Conservation (phyloP, 2,888 invertebrate species). For the Dioctria linearis region DNA sequence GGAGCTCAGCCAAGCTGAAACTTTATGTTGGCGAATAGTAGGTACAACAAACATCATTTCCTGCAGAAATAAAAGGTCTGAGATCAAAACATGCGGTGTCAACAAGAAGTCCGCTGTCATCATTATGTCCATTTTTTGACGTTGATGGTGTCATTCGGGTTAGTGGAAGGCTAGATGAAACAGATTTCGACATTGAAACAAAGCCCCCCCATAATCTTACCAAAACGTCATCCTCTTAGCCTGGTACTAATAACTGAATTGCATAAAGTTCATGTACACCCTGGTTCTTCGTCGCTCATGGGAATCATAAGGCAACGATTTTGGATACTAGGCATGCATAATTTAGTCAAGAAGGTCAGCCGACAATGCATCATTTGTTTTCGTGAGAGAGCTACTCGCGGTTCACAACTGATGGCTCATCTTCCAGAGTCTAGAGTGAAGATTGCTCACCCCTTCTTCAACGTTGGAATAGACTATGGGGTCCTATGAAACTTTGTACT, state of each 20-base stretch:
- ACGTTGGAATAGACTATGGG: conserved; percentile 13
- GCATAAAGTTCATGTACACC: too few species aligned
- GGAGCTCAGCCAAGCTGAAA: too few species aligned
- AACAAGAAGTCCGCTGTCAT: too few species aligned
- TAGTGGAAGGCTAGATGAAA: not conserved
- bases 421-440: not conserved
- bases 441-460: conserved; percentile 3
- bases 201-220: not conserved
- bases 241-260: too few species aligned
- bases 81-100: too few species aligned
- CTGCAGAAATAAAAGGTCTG: too few species aligned
- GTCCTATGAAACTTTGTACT: not conserved
- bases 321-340: not conserved
- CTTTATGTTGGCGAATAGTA: too few species aligned
- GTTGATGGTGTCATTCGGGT: not conserved
- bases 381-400: not conserved
- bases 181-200: not conserved
- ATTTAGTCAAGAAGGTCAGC: not conserved
- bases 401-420: conserved; percentile 9
- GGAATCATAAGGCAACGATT: not conserved
- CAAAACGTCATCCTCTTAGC: too few species aligned
- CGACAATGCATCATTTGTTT: conserved; percentile 15
- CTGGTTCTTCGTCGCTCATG: too few species aligned
- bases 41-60: too few species aligned
- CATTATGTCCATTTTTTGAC: too few species aligned